These are phyloP conservation scores for Iselma pallidipennis DNA, from an alignment of 2,888 invertebrate species.

Conservation along the genomic window DNA sequence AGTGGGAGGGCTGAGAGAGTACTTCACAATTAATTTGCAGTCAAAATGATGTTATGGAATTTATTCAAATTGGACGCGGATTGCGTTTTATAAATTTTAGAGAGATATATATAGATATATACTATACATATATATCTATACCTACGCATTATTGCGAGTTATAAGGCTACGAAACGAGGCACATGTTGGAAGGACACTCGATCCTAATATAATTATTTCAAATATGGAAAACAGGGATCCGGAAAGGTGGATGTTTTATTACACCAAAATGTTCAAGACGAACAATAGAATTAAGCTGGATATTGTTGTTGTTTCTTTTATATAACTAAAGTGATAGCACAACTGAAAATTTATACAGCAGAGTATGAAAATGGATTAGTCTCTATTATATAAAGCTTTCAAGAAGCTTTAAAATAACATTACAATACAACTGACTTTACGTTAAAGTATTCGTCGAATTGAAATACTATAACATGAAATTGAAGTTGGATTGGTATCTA, in stretches of 20 bases:
- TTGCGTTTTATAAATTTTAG: conserved; percentile 27
- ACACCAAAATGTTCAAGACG: background rate
- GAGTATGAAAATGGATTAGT: background rate
- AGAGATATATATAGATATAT: background rate
- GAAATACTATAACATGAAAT: no score
- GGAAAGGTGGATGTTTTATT: background rate
- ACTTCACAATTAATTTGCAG: conserved; percentile 27
- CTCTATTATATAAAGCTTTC: background rate
- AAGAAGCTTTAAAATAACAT: background rate
- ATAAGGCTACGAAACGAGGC: background rate
- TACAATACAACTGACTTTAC: background rate
- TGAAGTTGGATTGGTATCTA: no score
- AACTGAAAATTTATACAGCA: background rate
- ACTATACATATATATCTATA: background rate
- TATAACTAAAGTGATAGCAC: background rate
- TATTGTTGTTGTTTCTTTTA: background rate
- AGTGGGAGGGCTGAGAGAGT: conserved; percentile 15
- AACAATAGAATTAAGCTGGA: background rate
- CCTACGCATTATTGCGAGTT: background rate
- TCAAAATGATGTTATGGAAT: conserved; percentile 25
- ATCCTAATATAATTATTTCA: background rate
- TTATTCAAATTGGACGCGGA: conserved; percentile 25
- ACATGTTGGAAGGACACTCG: background rate
- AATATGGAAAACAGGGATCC: background rate
- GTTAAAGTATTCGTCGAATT: no score